These are phyloP conservation scores for Ichneumoninae sp. DNA, from an alignment of 2,888 invertebrate species.

Conservation along the genomic window DNA sequence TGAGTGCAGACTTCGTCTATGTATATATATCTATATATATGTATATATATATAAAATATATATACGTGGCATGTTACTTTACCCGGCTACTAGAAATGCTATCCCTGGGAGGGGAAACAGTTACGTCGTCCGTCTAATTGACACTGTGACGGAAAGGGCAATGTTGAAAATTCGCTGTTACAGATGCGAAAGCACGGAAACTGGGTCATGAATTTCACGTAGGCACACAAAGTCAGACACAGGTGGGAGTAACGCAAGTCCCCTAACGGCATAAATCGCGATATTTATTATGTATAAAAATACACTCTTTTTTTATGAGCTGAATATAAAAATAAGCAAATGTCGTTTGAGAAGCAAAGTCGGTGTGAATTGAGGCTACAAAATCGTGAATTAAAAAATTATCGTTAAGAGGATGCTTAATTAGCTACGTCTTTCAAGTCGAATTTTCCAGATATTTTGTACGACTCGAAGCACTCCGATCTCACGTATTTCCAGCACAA, in stretches of 20 bases:
- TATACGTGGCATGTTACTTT: slow-evolving; percentile 3
- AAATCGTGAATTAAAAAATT: background rate
- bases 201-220: slow-evolving; percentile 3
- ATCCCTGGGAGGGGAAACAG: background rate
- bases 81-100: slow-evolving; percentile 2
- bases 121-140: slow-evolving; percentile 23
- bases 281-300: background rate
- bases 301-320: background rate
- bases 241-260: background rate
- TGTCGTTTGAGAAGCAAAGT: background rate
- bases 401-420: background rate
- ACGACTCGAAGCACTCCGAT: background rate
- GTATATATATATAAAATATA: background rate
- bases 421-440: background rate
- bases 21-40: background rate
- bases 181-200: background rate
- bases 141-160: slow-evolving; percentile 17
- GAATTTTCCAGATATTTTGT: background rate
- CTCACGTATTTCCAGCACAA: background rate
- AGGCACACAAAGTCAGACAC: background rate
- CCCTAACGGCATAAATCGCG: background rate
- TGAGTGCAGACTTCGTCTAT: background rate
- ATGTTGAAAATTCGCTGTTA: slow-evolving; percentile 27
- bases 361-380: background rate
- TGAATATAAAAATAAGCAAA: background rate